phyloP scores from a whole-genome alignment of 2,888 invertebrate genomes.

The Lysandra coridon region DNA sequence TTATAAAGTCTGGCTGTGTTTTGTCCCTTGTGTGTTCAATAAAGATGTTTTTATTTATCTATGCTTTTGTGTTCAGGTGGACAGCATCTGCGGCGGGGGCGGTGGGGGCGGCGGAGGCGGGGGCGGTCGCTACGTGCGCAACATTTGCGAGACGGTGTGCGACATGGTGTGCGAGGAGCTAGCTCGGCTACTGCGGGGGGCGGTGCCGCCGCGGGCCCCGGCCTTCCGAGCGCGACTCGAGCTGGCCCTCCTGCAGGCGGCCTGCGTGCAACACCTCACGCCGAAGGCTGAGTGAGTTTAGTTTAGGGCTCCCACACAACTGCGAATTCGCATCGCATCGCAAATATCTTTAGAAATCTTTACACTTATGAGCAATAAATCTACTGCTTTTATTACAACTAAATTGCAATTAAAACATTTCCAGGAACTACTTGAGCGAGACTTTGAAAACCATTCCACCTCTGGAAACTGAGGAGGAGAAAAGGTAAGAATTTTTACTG shows the following conservation, averaged over 20 bases:
- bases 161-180: slow-evolving; percentile 96
- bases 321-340: too few relatives aligned
- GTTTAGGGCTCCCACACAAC: too few relatives aligned
- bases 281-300: slow-evolving; percentile 65
- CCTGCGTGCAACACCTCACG: slow-evolving; percentile 64
- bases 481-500: slow-evolving; percentile 57
- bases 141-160: slow-evolving; percentile 94
- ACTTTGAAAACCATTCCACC: slow-evolving; percentile 89
- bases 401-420: slow-evolving; percentile 44
- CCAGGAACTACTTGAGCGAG: slow-evolving; percentile 88
- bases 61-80: slow-evolving; percentile 77
- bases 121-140: slow-evolving; percentile 88
- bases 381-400: not conserved
- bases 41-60: too few relatives aligned
- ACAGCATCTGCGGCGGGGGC: slow-evolving; percentile 84
- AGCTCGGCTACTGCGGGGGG: slow-evolving; percentile 85
- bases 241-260: slow-evolving; percentile 60
- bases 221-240: slow-evolving; percentile 90
- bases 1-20: too few relatives aligned
- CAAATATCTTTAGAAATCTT: too few relatives aligned
- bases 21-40: too few relatives aligned
- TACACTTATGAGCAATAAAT: not conserved
- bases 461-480: slow-evolving; percentile 82
- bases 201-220: slow-evolving; percentile 82
- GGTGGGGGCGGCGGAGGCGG: slow-evolving; percentile 85